Evolutionary conservation across 2,797 vertebrate species (phyloP), one percentile per base, ranked within the genome.

Genomic region (Megaceryle alcyon): DNA sequence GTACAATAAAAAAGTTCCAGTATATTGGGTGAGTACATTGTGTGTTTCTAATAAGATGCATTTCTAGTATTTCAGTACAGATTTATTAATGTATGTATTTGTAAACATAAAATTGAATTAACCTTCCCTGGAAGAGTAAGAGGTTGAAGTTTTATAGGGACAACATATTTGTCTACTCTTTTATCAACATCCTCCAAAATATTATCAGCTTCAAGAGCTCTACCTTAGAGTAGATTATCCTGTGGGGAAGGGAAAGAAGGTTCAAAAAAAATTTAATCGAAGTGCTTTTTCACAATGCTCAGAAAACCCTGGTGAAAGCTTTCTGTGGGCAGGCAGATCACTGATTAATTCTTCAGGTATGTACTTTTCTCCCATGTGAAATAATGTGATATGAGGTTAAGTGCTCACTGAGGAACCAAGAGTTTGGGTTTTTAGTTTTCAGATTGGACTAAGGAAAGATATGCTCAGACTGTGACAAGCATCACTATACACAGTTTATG

Each of bases 401-500:
- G 48, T 81, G 60, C 72, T 95, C 73, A 90, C 68, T 69, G 79
- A 90, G 76, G 72, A 88, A 54, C n/a, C 7, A 66, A 53, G 63
- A 80, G 23, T 83, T 22, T 65, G 77, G 53, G 25, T 10, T 91
- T 92, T 92, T 63, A 78, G 68, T 78, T 92, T 96, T 96, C 70
- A 82, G 35, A 13, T 21, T 48, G 57, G 83, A 53, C 39, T 73
- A 22, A 14, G 44, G 57, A 87, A 96, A 96, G 61, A 85, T 78
- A 64, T 6, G 59, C 49, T 96, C 71, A 69, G 49, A 64, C 81
- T 96, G 73, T 96, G 96, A 96, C 91, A 96, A 96, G 75, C 56
- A 76, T 91, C 8, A 1, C 91, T 88, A 75, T 88, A 82, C 94
- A 72, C 94, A 63, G 90, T 97, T 98, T 96, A 91, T 97, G 77